Conservation (phyloP, 2,113 vertebrate genomes). For the Chamaea fasciata region DNA sequence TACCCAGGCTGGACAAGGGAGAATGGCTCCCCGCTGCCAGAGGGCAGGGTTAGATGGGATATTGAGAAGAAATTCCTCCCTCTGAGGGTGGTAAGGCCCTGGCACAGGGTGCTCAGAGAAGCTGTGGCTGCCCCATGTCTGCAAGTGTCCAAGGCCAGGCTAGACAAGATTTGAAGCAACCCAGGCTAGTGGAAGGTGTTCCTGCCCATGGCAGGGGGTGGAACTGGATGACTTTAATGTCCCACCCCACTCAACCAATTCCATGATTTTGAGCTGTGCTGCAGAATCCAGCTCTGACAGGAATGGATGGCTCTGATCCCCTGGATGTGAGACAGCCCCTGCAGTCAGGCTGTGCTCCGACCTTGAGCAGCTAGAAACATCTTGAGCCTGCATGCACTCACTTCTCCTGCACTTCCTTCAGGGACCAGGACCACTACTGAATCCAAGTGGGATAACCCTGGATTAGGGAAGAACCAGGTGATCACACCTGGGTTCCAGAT, state of each 20-base stretch:
- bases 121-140: neutral
- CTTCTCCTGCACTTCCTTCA: neutral
- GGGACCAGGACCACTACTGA: neutral
- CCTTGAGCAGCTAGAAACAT: neutral
- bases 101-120: neutral
- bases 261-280: neutral
- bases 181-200: neutral
- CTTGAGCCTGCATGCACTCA: neutral
- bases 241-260: neutral
- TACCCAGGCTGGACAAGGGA: neutral
- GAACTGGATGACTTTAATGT: neutral
- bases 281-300: neutral
- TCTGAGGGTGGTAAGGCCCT: neutral
- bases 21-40: neutral
- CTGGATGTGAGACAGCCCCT: neutral
- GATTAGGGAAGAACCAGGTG: neutral
- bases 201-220: neutral
- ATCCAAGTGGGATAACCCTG: neutral
- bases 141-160: neutral
- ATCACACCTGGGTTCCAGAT: neutral
- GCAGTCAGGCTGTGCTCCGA: neutral
- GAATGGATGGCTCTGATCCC: neutral
- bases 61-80: neutral
- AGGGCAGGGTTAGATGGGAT: neutral
- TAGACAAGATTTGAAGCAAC: rapidly evolving